Percentiles rank a stretch among this genome's conserved stretches.
Evolutionary conservation across 2,113 vertebrate species (phyloP).

Genomic region (Motacilla alba): DNA sequence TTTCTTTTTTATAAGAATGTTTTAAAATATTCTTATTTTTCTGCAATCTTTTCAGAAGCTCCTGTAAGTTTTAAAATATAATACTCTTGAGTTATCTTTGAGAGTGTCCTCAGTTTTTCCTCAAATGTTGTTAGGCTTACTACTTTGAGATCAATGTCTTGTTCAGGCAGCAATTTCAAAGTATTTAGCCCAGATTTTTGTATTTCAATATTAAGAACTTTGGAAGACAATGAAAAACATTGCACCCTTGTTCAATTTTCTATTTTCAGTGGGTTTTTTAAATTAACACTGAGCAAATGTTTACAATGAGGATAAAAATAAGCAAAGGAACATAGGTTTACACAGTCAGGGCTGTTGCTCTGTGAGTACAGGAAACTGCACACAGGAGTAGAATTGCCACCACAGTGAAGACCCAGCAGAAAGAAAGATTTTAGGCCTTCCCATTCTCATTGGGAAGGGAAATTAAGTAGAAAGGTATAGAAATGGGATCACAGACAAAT

Average conservation of each 20-base stretch:
- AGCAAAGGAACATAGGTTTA: neutral
- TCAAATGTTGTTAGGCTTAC: neutral
- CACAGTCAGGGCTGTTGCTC: neutral
- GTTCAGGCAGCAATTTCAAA: neutral
- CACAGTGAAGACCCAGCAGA: neutral
- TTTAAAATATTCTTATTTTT: neutral
- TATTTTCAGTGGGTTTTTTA: neutral
- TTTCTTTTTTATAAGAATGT: neutral
- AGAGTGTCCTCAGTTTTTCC: neutral
- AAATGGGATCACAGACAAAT: neutral
- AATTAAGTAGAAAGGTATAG: neutral
- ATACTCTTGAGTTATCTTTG: neutral
- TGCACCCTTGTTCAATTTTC: neutral
- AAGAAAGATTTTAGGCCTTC: neutral
- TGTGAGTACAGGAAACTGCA: neutral
- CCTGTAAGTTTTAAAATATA: neutral
- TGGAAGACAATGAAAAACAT: neutral
- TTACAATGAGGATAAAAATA: neutral
- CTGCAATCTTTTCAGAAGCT: neutral
- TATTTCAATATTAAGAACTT: neutral
- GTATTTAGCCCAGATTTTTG: neutral
- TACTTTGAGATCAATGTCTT: neutral
- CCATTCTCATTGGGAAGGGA: neutral
- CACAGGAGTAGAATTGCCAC: neutral
- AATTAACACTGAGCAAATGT: neutral